Evolutionary conservation across 2,888 invertebrate genomes (phyloP).

Genomic region (Tachina lurida): DNA sequence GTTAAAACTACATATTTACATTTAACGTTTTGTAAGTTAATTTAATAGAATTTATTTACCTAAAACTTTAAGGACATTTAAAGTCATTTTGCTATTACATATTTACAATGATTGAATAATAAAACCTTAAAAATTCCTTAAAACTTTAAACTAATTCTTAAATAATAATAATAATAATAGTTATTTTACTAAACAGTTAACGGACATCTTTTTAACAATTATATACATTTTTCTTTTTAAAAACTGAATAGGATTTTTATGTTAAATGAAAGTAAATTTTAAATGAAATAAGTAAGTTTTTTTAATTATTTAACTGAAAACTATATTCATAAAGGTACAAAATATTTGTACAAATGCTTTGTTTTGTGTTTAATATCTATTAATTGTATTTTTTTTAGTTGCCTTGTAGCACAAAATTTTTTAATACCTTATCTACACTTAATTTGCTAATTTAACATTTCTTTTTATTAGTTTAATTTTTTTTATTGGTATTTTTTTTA

Average conservation of each 20-base stretch:
- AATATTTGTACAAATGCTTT: slow-evolving; percentile 66
- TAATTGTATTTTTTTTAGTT: slow-evolving; percentile 1
- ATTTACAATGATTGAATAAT: slow-evolving; percentile 52
- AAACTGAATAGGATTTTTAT: neutral
- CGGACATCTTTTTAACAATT: neutral
- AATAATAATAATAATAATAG: neutral
- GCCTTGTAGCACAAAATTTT: slow-evolving; percentile 19
- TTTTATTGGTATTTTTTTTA: slow-evolving; percentile 6
- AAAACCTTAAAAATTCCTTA: slow-evolving; percentile 57
- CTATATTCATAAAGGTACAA: slow-evolving; percentile 54
- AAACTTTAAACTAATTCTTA: slow-evolving; percentile 40
- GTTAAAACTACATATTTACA: slow-evolving; percentile 23
- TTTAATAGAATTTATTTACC: neutral
- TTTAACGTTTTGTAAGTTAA: neutral
- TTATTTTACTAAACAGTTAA: neutral
- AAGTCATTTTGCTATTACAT: slow-evolving; percentile 15
- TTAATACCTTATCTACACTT: slow-evolving; percentile 47
- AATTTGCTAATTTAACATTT: slow-evolving; percentile 26
- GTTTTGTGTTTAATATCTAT: neutral
- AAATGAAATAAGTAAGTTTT: neutral
- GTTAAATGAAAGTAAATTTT: neutral
- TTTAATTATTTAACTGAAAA: neutral
- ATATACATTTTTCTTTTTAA: neutral
- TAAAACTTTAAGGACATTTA: slow-evolving; percentile 37
- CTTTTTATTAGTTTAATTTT: slow-evolving; percentile 15